Base-by-base conservation (phyloP, 2,888 invertebrate genomes). In the Leptopilina drosophilae region DNA sequence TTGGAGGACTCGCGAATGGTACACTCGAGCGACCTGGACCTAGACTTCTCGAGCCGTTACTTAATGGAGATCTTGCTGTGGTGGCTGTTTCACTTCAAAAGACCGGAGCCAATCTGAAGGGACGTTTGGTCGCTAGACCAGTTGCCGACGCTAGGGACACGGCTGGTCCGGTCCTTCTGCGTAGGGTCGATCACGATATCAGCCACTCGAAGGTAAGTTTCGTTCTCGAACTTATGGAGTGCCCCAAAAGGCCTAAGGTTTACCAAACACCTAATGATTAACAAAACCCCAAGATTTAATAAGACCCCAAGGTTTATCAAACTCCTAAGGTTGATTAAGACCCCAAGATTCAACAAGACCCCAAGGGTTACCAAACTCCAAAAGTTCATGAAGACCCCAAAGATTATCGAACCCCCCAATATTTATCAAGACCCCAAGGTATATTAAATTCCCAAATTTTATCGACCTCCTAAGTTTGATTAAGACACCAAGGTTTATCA, bases 11-110 rank as follows among this genome's bases (percentile, higher is more conserved):
- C 92, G 95, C 94, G 0, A 95, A 95, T 83, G 97, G 97, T 5
- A 95, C 95, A 0, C 92, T 97, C 59, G 95, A 96, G 26, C 94
- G 95, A 83, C 94, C 97, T 5, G 96, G 95, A 66, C 96, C 97
- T 0, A 94, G 96, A 83, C 95, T 97, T 3, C 93, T 97, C 67
- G 97, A 97, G 85, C 96, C 97, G 0, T 92, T 98, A 40, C 96
- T 97, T 89, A 95, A 95, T 77, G 97, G 96, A 0, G 96, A 96
- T 84, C 92, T 98, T 33, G 95, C 95, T 20, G 95, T 98, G 0
- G 95, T 97, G 15, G 95, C 94, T 0, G 94, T 94, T 2, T 93
- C 94, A 15, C 49, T 65, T 2, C 53, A 64, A 33, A 93, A 93
- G 64, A 92, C 94, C 14, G 92, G 92, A 0, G 93, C 93, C 42